These are phyloP conservation scores for Cheilosia soror DNA, from an alignment of 2,888 invertebrate species.

Conservation along the genomic window DNA sequence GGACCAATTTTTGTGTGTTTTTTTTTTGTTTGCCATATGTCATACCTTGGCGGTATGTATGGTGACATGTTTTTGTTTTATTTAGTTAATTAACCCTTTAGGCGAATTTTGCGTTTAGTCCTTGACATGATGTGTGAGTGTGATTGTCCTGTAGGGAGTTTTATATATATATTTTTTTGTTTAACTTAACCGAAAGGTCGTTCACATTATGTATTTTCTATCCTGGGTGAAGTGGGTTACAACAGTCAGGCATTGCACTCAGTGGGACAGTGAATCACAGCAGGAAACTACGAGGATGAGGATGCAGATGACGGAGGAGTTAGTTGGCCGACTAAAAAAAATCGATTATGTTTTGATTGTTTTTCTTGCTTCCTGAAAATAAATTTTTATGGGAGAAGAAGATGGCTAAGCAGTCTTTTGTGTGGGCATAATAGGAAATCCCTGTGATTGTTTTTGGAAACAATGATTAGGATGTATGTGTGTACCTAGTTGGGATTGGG, in stretches of 20 bases:
- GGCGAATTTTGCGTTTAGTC: conserved; percentile 9
- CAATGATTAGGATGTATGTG: not conserved
- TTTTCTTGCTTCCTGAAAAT: not conserved
- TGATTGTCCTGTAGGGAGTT: not conserved
- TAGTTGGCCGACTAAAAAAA: conserved; percentile 1
- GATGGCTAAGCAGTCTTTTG: not conserved
- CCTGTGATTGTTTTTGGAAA: conserved; percentile 5
- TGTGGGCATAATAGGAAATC: not conserved
- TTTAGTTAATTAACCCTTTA: conserved; percentile 11
- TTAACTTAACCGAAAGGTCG: conserved; percentile 8
- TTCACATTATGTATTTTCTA: conserved; percentile 14
- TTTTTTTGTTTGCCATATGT: conserved; percentile 1
- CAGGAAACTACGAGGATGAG: not conserved
- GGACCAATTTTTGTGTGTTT: conserved; percentile 4
- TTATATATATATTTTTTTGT: not conserved
- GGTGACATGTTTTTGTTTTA: not conserved
- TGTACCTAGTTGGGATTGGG: not conserved
- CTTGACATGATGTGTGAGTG: not conserved
- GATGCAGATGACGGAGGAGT: not conserved
- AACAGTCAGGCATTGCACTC: conserved; percentile 3
- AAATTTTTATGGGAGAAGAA: not conserved
- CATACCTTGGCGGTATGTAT: not conserved
- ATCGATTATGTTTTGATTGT: conserved; percentile 11
- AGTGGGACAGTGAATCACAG: conserved; percentile 19
- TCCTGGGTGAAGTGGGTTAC: conserved; percentile 10